Percentiles rank a stretch among this genome's conserved stretches.
phyloP scores from a whole-genome alignment of 2,113 vertebrate species.

The Ptychochromis oligacanthus region DNA sequence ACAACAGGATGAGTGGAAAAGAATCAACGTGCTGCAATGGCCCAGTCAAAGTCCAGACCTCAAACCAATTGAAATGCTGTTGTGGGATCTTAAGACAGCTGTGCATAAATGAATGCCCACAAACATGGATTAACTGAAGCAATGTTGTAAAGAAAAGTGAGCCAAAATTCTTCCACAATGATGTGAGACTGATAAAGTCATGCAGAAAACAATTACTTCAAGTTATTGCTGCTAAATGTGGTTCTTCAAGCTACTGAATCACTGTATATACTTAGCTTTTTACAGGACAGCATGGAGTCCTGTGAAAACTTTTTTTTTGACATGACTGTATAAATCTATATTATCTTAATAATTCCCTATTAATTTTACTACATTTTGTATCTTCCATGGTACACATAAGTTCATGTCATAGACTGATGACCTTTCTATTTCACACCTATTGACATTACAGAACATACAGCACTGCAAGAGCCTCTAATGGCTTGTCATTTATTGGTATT shows the following conservation, averaged over 20 bases:
- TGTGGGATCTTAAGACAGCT: background rate
- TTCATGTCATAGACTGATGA: background rate
- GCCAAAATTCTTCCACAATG: background rate
- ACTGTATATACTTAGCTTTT: background rate
- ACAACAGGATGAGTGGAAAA: background rate
- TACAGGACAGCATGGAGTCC: background rate
- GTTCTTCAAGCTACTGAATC: background rate
- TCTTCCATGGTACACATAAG: background rate
- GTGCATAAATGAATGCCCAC: background rate
- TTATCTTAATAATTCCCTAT: background rate
- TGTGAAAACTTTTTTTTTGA: background rate
- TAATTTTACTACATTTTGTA: background rate
- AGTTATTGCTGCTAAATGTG: background rate
- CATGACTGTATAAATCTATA: background rate
- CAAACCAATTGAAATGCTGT: background rate
- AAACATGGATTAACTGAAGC: background rate
- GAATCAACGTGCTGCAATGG: background rate
- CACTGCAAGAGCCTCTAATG: constrained; percentile 29
- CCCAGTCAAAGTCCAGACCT: background rate
- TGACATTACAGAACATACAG: constrained; percentile 28
- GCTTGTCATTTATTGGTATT: constrained; percentile 62
- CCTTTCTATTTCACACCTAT: constrained; percentile 1
- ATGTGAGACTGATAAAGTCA: background rate
- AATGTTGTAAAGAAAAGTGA: background rate
- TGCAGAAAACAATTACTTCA: background rate